A percentile compares a stretch with the other conserved stretches of the same genome.
Conservation (phyloP, 2,113 vertebrate species). For the Microcebus jonahi region DNA sequence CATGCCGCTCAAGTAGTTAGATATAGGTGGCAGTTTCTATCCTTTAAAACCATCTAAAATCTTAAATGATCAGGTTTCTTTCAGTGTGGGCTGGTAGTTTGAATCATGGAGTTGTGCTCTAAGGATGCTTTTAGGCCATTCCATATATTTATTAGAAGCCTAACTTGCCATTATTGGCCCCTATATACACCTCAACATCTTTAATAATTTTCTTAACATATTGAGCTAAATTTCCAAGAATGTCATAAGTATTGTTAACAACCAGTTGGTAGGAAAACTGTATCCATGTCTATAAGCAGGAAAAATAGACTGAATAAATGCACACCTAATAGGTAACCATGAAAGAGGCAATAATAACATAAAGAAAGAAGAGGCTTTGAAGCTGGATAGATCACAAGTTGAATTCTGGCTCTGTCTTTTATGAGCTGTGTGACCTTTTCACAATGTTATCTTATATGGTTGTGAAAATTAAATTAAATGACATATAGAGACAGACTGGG, state of each 20-base stretch:
- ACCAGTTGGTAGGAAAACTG: neutral
- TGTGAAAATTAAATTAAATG: slow-evolving; percentile 62
- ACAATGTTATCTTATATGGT: slow-evolving; percentile 24
- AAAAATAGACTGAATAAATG: slow-evolving; percentile 46
- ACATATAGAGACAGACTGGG: neutral
- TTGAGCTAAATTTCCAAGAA: neutral
- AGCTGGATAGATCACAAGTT: neutral
- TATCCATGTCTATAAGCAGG: neutral
- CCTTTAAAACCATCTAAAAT: neutral
- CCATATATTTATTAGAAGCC: neutral
- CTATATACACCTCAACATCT: neutral
- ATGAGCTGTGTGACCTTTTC: slow-evolving; percentile 5
- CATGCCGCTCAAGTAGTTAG: neutral
- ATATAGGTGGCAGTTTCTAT: neutral
- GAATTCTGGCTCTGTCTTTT: slow-evolving; percentile 12
- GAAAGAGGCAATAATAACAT: neutral
- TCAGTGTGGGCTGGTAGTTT: neutral
- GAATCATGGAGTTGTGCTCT: neutral
- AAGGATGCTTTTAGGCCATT: neutral
- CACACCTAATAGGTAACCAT: neutral
- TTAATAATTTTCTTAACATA: neutral
- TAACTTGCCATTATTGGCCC: neutral
- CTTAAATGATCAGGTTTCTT: neutral
- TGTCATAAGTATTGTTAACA: neutral
- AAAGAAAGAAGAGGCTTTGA: neutral